Evolutionary conservation across 2,797 vertebrate species (phyloP).

Genomic region (Benthosema pterotum): DNA sequence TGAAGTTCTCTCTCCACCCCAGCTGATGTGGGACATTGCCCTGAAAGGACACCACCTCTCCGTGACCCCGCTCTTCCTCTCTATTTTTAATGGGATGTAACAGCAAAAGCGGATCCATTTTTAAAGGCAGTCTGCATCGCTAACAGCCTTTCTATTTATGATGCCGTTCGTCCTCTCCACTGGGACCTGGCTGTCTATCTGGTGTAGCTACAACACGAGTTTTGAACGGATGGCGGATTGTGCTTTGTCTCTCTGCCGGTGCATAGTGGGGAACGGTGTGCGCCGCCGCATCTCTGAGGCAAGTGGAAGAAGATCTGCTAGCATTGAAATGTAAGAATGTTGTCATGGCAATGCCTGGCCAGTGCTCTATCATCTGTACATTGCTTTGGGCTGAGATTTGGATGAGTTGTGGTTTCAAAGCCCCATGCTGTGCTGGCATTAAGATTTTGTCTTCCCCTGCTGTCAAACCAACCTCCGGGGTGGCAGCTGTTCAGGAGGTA

Average conservation of each 20-base stretch:
- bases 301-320: not conserved
- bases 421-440: not conserved
- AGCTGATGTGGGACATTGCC: conserved; percentile 27
- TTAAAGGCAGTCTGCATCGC: conserved; percentile 38
- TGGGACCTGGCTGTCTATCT: conserved; percentile 27
- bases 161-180: conserved; percentile 10
- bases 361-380: not conserved
- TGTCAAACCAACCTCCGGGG: too few species aligned
- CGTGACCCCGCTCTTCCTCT: conserved; percentile 45
- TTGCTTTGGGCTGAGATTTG: not conserved
- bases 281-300: not conserved
- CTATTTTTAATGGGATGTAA: conserved; percentile 63
- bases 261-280: too few species aligned
- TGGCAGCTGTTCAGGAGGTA: too few species aligned
- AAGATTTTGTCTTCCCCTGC: too few species aligned
- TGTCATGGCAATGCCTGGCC: conserved; percentile 12
- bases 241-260: too few species aligned
- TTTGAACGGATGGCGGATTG: conserved; percentile 9
- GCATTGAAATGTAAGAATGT: conserved; percentile 15
- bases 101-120: conserved; percentile 49
- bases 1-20: conserved; percentile 19
- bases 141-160: conserved; percentile 50
- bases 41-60: conserved; percentile 40
- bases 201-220: conserved; percentile 33
- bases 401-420: conserved; percentile 1